These are phyloP conservation scores for Pseudorasbora parva DNA, from an alignment of 2,113 vertebrate genomes.

Conservation along the genomic window DNA sequence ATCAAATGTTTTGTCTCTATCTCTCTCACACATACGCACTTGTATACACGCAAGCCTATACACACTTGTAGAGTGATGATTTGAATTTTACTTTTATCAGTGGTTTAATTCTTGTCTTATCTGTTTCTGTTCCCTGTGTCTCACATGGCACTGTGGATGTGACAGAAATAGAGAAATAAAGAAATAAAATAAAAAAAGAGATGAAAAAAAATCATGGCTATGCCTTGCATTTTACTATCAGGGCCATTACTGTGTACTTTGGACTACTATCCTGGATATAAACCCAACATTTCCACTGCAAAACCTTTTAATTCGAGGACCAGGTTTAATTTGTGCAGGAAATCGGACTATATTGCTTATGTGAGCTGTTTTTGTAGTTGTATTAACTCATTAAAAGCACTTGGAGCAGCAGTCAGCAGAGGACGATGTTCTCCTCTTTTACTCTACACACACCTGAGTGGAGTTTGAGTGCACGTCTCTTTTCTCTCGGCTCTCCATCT, in stretches of 20 bases:
- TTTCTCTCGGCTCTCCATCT: neutral
- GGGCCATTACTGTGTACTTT: neutral
- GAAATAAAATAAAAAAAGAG: neutral
- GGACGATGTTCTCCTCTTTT: slow-evolving; percentile 31
- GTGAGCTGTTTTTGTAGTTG: neutral
- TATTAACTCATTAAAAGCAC: neutral
- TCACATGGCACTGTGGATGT: neutral
- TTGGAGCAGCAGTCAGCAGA: slow-evolving; percentile 32
- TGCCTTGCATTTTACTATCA: neutral
- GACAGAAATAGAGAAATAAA: slow-evolving; percentile 17
- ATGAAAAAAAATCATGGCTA: neutral
- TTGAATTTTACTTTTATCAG: neutral
- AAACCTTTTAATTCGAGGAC: neutral
- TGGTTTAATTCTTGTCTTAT: slow-evolving; percentile 14
- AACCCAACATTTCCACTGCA: neutral
- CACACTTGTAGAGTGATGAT: neutral
- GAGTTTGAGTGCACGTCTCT: slow-evolving; percentile 13
- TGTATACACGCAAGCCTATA: neutral
- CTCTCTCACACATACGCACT: neutral
- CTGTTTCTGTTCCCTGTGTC: neutral
- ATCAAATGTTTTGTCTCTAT: neutral
- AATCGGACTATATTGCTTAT: neutral
- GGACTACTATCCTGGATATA: neutral
- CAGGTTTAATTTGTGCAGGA: neutral
- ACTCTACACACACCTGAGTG: slow-evolving; percentile 22